Evolutionary conservation across 2,797 vertebrate genomes (phyloP).

Genomic region (Sebastes umbrosus): DNA sequence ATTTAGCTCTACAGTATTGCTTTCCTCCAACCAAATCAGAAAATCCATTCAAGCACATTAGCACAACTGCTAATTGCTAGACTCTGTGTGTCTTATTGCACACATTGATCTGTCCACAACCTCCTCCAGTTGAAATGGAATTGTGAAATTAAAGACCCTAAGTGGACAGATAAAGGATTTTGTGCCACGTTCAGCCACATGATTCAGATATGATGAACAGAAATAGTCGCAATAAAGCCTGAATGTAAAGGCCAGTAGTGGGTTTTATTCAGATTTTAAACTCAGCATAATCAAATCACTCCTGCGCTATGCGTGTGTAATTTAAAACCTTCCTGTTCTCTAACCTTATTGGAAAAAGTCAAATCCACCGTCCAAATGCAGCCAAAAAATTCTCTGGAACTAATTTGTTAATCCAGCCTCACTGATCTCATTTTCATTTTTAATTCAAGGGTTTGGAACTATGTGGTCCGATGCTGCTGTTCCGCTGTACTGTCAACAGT

Average conservation of each 20-base stretch:
- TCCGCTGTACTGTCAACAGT: neutral
- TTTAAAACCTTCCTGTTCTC: constrained; percentile 10
- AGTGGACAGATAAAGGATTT: constrained; percentile 54
- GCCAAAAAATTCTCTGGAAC: constrained; percentile 12
- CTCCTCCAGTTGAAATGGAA: constrained; percentile 71
- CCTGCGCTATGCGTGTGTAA: neutral
- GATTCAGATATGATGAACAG: constrained; percentile 17
- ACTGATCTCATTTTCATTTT: constrained; percentile 5
- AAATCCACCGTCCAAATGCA: neutral
- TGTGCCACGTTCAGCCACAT: constrained; percentile 4
- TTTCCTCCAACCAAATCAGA: constrained; percentile 65
- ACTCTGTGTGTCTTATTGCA: constrained; percentile 77
- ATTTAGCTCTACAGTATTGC: constrained; percentile 74
- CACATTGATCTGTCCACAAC: constrained; percentile 73
- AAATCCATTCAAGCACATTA: constrained; percentile 81
- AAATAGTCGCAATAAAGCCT: neutral
- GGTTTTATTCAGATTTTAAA: neutral
- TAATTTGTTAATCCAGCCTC: constrained; percentile 10
- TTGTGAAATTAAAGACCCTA: constrained; percentile 74
- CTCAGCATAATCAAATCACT: neutral
- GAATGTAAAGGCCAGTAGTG: neutral
- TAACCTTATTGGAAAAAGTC: neutral
- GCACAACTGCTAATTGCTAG: constrained; percentile 74
- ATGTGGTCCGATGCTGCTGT: neutral
- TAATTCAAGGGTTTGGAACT: neutral